These are phyloP conservation scores for Zoanthus sansibaricus DNA, from an alignment of 92 coral and sea anemone genomes.

Conservation along the genomic window DNA sequence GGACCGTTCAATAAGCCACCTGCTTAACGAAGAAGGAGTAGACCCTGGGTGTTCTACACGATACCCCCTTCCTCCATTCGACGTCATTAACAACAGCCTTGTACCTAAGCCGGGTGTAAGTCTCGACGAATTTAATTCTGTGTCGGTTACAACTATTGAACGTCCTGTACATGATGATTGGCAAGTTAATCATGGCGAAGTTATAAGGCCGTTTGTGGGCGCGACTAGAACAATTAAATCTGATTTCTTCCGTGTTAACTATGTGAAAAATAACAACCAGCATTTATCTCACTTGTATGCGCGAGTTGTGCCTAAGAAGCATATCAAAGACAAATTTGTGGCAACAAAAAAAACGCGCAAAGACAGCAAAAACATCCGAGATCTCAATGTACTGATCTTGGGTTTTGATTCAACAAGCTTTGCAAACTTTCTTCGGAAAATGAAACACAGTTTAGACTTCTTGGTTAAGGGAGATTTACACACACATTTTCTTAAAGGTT, in stretches of 20 bases:
- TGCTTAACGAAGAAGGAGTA: constrained; percentile 76
- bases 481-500: constrained; percentile 80
- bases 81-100: constrained; percentile 71
- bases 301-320: constrained; percentile 60
- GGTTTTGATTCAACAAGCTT: constrained; percentile 86
- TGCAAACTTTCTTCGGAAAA: constrained; percentile 83
- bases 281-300: constrained; percentile 58
- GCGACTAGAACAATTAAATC: constrained; percentile 45
- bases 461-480: constrained; percentile 59
- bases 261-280: constrained; percentile 43
- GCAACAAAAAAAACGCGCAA: not conserved
- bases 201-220: constrained; percentile 39
- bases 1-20: constrained; percentile 79
- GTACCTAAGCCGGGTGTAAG: constrained; percentile 55
- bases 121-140: constrained; percentile 20
- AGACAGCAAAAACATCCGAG: constrained; percentile 16
- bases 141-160: constrained; percentile 68
- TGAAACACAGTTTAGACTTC: constrained; percentile 76
- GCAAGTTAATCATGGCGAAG: constrained; percentile 12
- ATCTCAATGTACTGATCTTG: constrained; percentile 77
- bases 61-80: constrained; percentile 68
- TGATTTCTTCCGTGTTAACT: constrained; percentile 74
- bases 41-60: constrained; percentile 75
- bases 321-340: constrained; percentile 41
- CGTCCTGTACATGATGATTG: constrained; percentile 54